Conservation (phyloP, 2,888 invertebrate genomes). For the Drosophila testacea region DNA sequence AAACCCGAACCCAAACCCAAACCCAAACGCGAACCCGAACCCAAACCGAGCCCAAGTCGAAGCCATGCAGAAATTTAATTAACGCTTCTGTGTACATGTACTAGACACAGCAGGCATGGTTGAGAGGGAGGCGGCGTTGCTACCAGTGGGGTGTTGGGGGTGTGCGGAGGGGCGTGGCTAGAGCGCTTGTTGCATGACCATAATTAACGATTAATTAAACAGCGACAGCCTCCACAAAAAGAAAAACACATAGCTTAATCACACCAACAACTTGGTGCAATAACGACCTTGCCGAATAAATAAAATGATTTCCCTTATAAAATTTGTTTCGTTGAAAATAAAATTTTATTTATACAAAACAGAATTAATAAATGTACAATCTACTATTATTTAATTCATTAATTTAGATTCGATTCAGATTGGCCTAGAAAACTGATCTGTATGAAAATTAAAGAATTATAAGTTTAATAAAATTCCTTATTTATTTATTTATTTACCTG, state of each 20-base stretch:
- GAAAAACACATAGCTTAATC: background rate
- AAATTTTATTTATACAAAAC: background rate
- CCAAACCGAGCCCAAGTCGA: slow-evolving; percentile 39
- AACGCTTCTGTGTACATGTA: slow-evolving; percentile 79
- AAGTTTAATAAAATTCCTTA: too few species aligned
- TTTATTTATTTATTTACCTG: too few species aligned
- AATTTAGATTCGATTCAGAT: too few species aligned
- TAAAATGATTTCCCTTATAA: slow-evolving; percentile 21
- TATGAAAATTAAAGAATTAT: too few species aligned
- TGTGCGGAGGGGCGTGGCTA: slow-evolving; percentile 29
- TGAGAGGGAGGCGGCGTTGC: background rate
- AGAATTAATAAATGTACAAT: background rate
- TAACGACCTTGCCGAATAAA: slow-evolving; percentile 44
- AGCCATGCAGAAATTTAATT: slow-evolving; percentile 75
- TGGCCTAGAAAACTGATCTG: too few species aligned
- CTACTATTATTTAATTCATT: too few species aligned
- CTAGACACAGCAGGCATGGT: slow-evolving; percentile 70
- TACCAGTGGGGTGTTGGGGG: background rate
- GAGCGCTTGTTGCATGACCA: slow-evolving; percentile 59
- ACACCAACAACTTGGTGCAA: slow-evolving; percentile 8
- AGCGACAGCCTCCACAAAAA: slow-evolving; percentile 27
- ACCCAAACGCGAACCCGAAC: slow-evolving; percentile 8
- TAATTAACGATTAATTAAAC: slow-evolving; percentile 79
- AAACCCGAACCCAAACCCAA: slow-evolving; percentile 19
- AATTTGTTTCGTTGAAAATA: background rate